These are phyloP conservation scores for Tenualosa ilisha DNA, from an alignment of 2,797 vertebrate species.

Conservation along the genomic window DNA sequence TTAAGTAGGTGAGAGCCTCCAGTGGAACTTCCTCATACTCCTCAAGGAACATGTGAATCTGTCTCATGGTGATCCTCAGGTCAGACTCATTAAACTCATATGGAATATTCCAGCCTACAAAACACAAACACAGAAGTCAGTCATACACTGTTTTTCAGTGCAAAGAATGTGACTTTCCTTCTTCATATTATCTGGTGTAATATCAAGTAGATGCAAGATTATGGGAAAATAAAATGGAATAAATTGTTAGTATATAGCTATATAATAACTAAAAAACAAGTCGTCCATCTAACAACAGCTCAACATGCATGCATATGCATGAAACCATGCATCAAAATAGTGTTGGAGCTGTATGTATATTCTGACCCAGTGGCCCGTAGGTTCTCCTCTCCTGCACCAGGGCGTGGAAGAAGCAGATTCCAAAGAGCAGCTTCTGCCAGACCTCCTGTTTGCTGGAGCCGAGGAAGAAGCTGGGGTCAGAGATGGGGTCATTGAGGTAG, in stretches of 20 bases:
- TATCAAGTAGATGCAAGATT: background rate
- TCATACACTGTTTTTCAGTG: background rate
- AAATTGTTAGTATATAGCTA: too few relatives aligned
- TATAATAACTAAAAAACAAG: too few relatives aligned
- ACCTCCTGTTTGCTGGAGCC: slow-evolving; percentile 79
- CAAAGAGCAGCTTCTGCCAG: slow-evolving; percentile 90
- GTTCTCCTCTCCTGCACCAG: slow-evolving; percentile 92
- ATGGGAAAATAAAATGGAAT: background rate
- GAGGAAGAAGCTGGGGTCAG: slow-evolving; percentile 82
- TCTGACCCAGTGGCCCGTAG: slow-evolving; percentile 88
- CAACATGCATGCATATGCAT: background rate
- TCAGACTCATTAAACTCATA: slow-evolving; percentile 97
- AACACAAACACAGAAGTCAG: background rate
- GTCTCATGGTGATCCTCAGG: slow-evolving; percentile 87
- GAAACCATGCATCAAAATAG: background rate
- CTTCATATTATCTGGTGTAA: background rate
- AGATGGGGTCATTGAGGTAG: slow-evolving; percentile 88
- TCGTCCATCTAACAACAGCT: background rate
- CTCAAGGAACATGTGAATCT: slow-evolving; percentile 95
- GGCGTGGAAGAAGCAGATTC: slow-evolving; percentile 93
- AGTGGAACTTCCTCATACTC: slow-evolving; percentile 88
- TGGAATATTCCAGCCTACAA: slow-evolving; percentile 93
- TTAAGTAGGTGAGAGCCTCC: slow-evolving; percentile 88
- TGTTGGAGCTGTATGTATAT: background rate
- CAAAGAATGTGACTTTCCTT: too few relatives aligned